Evolutionary conservation across 2,797 vertebrate genomes (phyloP).

Genomic region (Enteromius mattozi): DNA sequence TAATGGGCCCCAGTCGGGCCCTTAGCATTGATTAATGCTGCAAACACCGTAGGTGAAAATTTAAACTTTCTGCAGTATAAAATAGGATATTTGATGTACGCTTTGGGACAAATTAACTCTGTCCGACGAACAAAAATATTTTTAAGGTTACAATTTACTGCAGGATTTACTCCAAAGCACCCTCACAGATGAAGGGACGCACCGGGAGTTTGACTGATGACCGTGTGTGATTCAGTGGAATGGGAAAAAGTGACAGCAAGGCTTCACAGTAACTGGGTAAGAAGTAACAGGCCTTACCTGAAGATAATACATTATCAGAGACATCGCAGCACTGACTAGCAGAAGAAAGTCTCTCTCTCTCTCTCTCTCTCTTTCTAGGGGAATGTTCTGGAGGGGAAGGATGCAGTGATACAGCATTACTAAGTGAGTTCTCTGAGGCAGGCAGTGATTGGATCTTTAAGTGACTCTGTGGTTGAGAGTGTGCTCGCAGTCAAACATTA

Average conservation of each 20-base stretch:
- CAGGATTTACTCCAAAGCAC: neutral
- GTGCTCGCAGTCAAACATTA: slow-evolving; percentile 34
- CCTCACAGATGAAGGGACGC: neutral
- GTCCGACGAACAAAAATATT: slow-evolving; percentile 38
- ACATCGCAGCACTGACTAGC: slow-evolving; percentile 28
- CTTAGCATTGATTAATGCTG: slow-evolving; percentile 45
- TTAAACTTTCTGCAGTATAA: slow-evolving; percentile 31
- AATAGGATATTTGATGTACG: slow-evolving; percentile 35
- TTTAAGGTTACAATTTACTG: slow-evolving; percentile 34
- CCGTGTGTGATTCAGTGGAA: slow-evolving; percentile 6
- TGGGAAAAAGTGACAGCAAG: neutral
- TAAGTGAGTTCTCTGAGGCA: slow-evolving; percentile 37
- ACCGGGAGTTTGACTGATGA: slow-evolving; percentile 42
- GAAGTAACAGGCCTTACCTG: slow-evolving; percentile 38
- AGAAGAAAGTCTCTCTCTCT: slow-evolving; percentile 19
- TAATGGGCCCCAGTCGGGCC: slow-evolving; percentile 34
- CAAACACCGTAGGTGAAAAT: slow-evolving; percentile 44
- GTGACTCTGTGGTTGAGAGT: slow-evolving; percentile 32
- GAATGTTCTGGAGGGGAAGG: slow-evolving; percentile 26
- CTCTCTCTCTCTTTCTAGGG: slow-evolving; percentile 2
- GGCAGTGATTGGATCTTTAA: slow-evolving; percentile 38
- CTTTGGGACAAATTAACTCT: slow-evolving; percentile 49
- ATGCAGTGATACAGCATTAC: slow-evolving; percentile 25
- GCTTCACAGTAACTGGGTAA: slow-evolving; percentile 26
- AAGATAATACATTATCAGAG: slow-evolving; percentile 47